Evolutionary conservation across 2,797 vertebrate species (phyloP).

Genomic region (Crotalus adamanteus): DNA sequence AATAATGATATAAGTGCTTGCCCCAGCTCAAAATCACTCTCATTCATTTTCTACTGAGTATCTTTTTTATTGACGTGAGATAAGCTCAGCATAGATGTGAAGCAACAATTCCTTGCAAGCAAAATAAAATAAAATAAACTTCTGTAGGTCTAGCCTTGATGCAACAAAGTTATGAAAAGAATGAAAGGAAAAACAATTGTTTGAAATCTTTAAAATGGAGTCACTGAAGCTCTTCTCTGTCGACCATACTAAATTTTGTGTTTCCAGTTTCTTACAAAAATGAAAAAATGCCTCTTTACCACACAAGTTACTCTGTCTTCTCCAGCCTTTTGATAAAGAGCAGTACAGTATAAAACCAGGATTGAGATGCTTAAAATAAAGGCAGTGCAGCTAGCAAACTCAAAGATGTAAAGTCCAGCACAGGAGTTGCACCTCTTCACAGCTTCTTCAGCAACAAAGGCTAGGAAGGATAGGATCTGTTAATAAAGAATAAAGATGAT

Average conservation of each 20-base stretch:
- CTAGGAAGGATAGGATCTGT: conserved; percentile 83
- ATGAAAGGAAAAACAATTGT: neutral
- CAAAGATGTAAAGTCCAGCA: conserved; percentile 71
- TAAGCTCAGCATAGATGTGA: neutral
- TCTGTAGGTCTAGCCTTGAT: neutral
- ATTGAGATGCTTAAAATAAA: conserved; percentile 85
- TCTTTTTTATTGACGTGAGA: neutral
- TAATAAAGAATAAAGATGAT: conserved; percentile 22
- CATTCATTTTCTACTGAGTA: neutral
- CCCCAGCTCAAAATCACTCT: neutral
- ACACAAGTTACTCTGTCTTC: conserved; percentile 63
- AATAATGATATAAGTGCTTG: neutral
- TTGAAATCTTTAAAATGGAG: neutral
- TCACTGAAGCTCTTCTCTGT: neutral
- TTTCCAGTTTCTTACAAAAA: neutral
- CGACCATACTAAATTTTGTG: neutral
- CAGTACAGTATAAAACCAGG: conserved; percentile 77
- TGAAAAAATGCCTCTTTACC: conserved; percentile 71
- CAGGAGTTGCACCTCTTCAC: conserved; percentile 76
- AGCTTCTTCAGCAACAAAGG: conserved; percentile 86
- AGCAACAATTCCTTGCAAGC: neutral
- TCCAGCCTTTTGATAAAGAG: conserved; percentile 65
- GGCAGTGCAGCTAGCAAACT: conserved; percentile 87
- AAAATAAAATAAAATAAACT: neutral
- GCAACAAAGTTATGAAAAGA: neutral